Percentiles rank a stretch among this genome's conserved stretches.
Conservation (phyloP, 1,140 invertebrate species). For the Bursaphelenchus mucronatus region DNA sequence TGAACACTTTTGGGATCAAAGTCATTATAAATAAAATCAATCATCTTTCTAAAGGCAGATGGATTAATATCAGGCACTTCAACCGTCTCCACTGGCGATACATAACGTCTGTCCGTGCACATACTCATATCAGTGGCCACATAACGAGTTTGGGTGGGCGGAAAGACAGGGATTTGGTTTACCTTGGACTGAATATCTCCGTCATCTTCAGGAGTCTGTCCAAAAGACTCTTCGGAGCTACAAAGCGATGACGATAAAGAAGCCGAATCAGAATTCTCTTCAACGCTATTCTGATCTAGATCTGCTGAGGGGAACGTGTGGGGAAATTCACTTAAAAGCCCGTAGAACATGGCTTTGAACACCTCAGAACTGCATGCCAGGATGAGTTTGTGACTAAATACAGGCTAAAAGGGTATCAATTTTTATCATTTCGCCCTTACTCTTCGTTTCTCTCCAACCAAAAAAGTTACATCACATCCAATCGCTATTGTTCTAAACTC, state of each 20-base stretch:
- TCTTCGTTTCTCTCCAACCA: constrained; percentile 26
- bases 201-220: constrained; percentile 5
- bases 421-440: not conserved
- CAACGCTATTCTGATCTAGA: constrained; percentile 8
- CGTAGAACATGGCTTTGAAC: constrained; percentile 35
- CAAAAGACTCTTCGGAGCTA: constrained; percentile 1
- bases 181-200: constrained; percentile 20
- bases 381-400: constrained; percentile 25
- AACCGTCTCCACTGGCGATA: constrained; percentile 23
- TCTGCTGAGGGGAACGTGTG: not conserved
- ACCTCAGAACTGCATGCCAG: constrained; percentile 25
- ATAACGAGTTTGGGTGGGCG: constrained; percentile 12
- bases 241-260: constrained; percentile 19
- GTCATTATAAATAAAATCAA: constrained; percentile 29
- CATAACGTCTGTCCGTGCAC: constrained; percentile 16
- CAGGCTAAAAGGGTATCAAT: constrained; percentile 19
- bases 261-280: constrained; percentile 8
- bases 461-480: constrained; percentile 30
- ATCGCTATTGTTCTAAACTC: constrained; percentile 21
- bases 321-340: constrained; percentile 17
- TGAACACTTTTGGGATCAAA: constrained; percentile 25
- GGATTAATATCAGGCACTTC: constrained; percentile 28
- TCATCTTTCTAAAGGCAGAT: constrained; percentile 20
- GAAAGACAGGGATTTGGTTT: not conserved
- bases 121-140: constrained; percentile 20